Evolutionary conservation across 1,140 invertebrate species (phyloP).

Genomic region (Solenopsis invicta): DNA sequence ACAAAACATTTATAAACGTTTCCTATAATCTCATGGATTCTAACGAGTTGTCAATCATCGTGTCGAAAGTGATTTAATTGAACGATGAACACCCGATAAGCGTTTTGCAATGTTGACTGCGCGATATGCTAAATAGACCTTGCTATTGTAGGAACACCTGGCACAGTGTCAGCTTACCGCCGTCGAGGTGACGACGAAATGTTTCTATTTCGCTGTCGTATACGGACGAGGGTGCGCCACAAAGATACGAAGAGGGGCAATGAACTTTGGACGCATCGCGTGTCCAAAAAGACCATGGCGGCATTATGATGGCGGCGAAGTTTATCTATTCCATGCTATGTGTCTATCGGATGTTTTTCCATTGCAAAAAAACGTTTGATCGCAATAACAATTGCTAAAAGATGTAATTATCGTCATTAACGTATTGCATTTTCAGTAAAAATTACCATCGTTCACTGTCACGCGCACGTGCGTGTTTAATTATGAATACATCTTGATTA

Average conservation of each 20-base stretch:
- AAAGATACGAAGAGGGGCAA: conserved; percentile 27
- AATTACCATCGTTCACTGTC: not conserved
- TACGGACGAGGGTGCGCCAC: conserved; percentile 63
- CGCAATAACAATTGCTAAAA: not conserved
- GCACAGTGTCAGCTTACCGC: conserved; percentile 74
- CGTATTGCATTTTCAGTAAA: not conserved
- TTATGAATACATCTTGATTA: not conserved
- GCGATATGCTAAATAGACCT: conserved; percentile 64
- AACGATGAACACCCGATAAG: conserved; percentile 32
- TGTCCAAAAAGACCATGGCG: conserved; percentile 25
- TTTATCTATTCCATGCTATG: not conserved
- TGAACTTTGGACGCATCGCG: conserved; percentile 60
- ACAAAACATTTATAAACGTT: not conserved
- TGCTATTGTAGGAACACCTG: conserved; percentile 75
- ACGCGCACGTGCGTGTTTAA: not conserved
- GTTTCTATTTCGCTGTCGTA: conserved; percentile 69
- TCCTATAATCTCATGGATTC: not conserved
- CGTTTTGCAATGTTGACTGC: conserved; percentile 28
- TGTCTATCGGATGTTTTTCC: not conserved
- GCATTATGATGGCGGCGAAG: not conserved
- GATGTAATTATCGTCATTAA: not conserved
- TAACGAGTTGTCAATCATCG: not conserved
- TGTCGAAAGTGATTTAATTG: conserved; percentile 29
- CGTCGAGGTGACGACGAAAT: conserved; percentile 73
- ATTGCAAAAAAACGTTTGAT: not conserved